phyloP scores from a whole-genome alignment of 2,797 vertebrate species.

The Diceros bicornis region DNA sequence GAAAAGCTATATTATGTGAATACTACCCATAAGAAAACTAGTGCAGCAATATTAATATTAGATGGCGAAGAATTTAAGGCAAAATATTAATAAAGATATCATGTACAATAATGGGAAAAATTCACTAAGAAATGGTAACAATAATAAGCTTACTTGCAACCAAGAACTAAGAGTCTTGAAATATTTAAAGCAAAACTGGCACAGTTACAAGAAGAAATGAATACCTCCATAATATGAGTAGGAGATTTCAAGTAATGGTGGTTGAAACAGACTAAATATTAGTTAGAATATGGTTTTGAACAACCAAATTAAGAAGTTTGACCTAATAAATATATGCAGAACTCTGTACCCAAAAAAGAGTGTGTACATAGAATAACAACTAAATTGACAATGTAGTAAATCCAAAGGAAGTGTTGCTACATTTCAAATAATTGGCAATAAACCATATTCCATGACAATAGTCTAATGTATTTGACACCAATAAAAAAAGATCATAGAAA shows the following conservation, averaged over 20 bases:
- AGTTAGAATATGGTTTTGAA: constrained; percentile 1
- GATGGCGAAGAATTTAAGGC: neutral
- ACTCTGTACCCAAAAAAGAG: neutral
- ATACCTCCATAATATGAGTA: neutral
- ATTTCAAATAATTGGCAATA: neutral
- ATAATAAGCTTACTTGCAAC: neutral
- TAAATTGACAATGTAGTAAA: neutral
- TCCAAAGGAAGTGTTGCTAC: neutral
- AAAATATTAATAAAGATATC: constrained; percentile 31
- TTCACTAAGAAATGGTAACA: neutral
- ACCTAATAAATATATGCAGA: neutral
- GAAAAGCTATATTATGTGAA: neutral
- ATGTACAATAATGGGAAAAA: neutral
- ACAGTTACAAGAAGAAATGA: constrained; percentile 14
- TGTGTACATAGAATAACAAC: neutral
- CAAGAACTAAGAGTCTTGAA: neutral
- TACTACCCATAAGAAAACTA: neutral
- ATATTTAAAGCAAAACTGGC: neutral
- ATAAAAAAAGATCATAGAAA: neutral
- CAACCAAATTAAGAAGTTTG: neutral
- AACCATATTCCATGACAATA: neutral
- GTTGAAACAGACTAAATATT: neutral
- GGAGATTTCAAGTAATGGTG: neutral
- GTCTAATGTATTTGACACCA: neutral
- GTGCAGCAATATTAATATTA: neutral